Evolutionary conservation across 2,113 vertebrate genomes (phyloP), one percentile per base, ranked within the genome.

Genomic region (Circaetus gallicus): DNA sequence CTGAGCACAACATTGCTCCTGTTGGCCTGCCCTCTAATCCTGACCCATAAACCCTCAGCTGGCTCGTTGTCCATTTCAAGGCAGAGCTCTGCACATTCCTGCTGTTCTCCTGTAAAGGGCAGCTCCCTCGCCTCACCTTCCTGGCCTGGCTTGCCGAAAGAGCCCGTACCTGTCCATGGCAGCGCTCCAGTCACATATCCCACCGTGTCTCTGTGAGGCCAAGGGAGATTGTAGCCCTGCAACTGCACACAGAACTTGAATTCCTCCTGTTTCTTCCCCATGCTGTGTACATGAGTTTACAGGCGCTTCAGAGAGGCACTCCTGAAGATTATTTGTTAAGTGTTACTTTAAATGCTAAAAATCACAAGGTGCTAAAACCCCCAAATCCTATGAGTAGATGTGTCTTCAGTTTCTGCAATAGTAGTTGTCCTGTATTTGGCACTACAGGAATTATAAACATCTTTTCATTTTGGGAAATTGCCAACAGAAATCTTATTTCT

Each of bases 401-500:
- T 31, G 61, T 65, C 74, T 71, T 87, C 43, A 43, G 24, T 81
- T 95, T 80, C 62, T 93, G 67, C 42, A 66, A 0, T 71, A 65
- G 79, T 53, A 50, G 58, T 36, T 93, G 20, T 69, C 71, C 80
- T 86, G 58, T 72, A 58, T 70, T 95, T 86, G 74, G 76, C 63
- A 73, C 40, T 58, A 29, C 49, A 66, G 49, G 66, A 93, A 29
- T 62, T 83, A 38, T 38, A 56, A 93, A 53, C 88, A 70, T 47
- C 14, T 80, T 86, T 86, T 73, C 34, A 66, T 83, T 93, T 86
- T 70, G 86, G 66, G 81, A 83, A 43, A 20, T 73, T 78, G 73
- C 63, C 93, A 83, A 19, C 53, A 92, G 70, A 92, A 86, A n/a
- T 91, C 53, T 86, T 90, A 69, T 29, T 92, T 83, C 67, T 93